Conservation (phyloP, 2,888 invertebrate genomes). For the Trachelus iudaicus region DNA sequence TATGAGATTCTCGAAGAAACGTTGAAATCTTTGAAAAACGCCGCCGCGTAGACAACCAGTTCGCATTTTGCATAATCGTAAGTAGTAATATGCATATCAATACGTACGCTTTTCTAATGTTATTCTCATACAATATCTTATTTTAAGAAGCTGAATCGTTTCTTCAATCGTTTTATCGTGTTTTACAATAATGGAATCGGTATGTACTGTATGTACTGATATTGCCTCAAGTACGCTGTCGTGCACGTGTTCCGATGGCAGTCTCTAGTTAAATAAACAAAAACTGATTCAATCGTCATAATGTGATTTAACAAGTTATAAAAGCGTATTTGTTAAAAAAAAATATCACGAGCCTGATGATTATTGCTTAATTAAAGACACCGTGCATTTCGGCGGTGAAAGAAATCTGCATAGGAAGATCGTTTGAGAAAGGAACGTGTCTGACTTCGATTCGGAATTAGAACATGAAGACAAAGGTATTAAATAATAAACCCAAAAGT, state of each 20-base stretch:
- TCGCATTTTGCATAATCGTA: neutral
- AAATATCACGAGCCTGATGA: neutral
- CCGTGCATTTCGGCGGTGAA: neutral
- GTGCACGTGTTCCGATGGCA: neutral
- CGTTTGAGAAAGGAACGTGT: neutral
- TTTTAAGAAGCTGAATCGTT: neutral
- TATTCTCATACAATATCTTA: neutral
- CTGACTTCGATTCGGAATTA: neutral
- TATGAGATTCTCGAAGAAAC: neutral
- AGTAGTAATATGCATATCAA: neutral
- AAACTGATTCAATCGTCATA: neutral
- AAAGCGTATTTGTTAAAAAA: neutral
- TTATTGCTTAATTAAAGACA: neutral
- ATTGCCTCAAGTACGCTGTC: neutral
- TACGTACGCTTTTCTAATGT: neutral
- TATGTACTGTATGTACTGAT: neutral
- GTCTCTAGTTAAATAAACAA: neutral
- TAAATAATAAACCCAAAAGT: neutral
- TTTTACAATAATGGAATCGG: neutral
- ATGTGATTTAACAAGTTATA: neutral
- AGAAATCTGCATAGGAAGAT: neutral
- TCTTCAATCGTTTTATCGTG: neutral
- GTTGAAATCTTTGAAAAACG: neutral
- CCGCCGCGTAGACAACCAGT: neutral
- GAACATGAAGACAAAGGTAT: neutral